These are phyloP conservation scores for Prolemur simus DNA, from an alignment of 2,113 vertebrate species.

Conservation along the genomic window DNA sequence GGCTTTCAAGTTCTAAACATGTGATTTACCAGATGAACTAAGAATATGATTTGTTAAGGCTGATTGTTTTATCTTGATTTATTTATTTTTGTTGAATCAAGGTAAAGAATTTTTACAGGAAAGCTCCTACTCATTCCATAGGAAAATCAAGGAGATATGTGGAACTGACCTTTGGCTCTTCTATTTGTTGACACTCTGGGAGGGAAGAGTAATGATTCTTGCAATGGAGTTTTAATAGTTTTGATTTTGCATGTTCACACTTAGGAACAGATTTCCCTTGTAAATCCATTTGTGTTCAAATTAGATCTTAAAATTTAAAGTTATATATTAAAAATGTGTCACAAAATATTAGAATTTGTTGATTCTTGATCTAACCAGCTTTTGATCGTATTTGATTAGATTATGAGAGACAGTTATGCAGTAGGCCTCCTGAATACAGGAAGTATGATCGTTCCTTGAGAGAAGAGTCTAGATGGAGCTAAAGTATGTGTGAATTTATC, in stretches of 20 bases:
- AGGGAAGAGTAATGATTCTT: neutral
- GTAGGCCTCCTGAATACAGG: neutral
- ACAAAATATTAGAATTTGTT: neutral
- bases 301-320: conserved; percentile 1
- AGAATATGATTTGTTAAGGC: neutral
- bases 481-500: neutral
- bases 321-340: neutral
- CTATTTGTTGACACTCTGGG: neutral
- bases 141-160: neutral
- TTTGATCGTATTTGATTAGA: neutral
- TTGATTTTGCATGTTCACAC: neutral
- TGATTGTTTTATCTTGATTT: neutral
- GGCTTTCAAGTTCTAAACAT: neutral
- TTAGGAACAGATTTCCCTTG: neutral
- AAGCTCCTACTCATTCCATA: neutral
- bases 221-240: neutral
- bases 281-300: conserved; percentile 24
- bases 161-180: conserved; percentile 7
- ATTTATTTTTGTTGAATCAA: conserved; percentile 19
- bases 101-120: neutral
- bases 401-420: neutral
- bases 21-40: neutral
- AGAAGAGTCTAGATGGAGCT: neutral
- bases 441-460: neutral
- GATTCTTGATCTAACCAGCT: neutral